Conservation (phyloP, 1,140 invertebrate genomes). For the Cryptotermes secundus region DNA sequence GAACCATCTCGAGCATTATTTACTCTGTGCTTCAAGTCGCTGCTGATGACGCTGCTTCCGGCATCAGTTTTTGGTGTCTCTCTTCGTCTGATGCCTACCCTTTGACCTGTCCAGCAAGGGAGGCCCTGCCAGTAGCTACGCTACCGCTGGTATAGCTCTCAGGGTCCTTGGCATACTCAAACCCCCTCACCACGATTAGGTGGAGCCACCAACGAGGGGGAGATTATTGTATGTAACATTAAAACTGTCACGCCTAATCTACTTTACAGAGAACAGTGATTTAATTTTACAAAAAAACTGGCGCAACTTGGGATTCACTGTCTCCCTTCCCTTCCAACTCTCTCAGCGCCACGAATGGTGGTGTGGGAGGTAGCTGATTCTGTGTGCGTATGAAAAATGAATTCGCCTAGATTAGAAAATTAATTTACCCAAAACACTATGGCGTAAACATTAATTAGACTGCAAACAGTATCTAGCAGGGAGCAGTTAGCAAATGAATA, state of each 20-base stretch:
- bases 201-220: no score
- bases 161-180: no score
- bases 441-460: background rate
- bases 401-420: conserved; percentile 1
- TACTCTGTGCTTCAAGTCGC: no score
- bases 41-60: no score
- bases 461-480: background rate
- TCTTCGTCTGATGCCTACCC: no score
- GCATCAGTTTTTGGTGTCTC: no score
- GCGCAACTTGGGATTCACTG: background rate
- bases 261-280: background rate
- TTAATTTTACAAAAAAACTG: background rate
- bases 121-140: no score
- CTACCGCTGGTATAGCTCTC: no score
- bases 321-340: background rate
- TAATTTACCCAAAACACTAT: conserved; percentile 9
- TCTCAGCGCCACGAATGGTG: background rate
- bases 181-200: no score
- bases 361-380: background rate
- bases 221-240: background rate
- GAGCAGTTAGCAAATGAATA: background rate
- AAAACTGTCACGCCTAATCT: background rate
- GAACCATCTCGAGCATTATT: no score
- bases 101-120: no score
- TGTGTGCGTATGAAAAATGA: conserved; percentile 2